Conservation (phyloP, 2,797 vertebrate genomes). For the Cyclopterus lumpus region DNA sequence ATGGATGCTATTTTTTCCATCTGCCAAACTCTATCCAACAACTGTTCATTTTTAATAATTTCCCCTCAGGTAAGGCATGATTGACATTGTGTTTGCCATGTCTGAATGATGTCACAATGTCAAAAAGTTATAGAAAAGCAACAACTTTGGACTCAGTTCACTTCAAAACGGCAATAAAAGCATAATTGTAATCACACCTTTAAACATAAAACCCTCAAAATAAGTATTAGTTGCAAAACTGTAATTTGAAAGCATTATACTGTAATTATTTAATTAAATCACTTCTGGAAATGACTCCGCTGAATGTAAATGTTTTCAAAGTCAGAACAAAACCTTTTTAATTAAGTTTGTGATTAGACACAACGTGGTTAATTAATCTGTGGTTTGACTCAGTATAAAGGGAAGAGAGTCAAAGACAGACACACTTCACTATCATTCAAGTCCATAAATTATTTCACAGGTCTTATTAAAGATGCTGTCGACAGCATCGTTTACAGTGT, state of each 20-base stretch:
- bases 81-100: constrained; percentile 46
- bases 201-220: constrained; percentile 1
- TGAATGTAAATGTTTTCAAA: constrained; percentile 37
- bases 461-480: constrained; percentile 38
- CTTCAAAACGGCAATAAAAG: neutral
- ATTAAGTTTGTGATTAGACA: constrained; percentile 49
- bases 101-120: constrained; percentile 41
- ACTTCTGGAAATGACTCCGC: constrained; percentile 21
- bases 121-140: constrained; percentile 21
- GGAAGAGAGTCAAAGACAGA: constrained; percentile 18
- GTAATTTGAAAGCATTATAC: constrained; percentile 22
- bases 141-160: constrained; percentile 7
- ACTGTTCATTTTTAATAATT: constrained; percentile 46
- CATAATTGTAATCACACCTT: neutral
- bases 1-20: constrained; percentile 32
- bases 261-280: constrained; percentile 12
- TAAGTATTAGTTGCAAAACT: constrained; percentile 1
- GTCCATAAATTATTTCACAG: neutral
- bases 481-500: constrained; percentile 48
- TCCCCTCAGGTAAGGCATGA: constrained; percentile 19
- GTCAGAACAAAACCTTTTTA: constrained; percentile 45
- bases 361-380: constrained; percentile 44
- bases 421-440: constrained; percentile 2
- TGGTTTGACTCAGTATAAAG: constrained; percentile 13
- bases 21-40: constrained; percentile 34